These are phyloP conservation scores for Drosophila melanosoma DNA, from an alignment of 2,888 invertebrate species.

Conservation along the genomic window DNA sequence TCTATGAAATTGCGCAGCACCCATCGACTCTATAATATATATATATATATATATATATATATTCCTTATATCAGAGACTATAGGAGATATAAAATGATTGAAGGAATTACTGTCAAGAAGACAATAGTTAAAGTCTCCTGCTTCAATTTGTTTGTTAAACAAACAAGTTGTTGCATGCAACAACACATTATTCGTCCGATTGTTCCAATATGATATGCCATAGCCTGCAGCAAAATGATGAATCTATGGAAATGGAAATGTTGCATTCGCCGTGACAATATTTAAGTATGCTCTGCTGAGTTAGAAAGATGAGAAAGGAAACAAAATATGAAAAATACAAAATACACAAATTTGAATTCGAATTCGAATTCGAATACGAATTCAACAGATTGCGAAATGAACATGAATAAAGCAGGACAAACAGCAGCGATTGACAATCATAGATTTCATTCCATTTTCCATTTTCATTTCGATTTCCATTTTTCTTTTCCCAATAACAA, in stretches of 20 bases:
- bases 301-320: background rate
- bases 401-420: constrained; percentile 28
- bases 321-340: background rate
- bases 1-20: constrained; percentile 11
- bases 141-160: background rate
- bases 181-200: background rate
- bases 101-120: background rate
- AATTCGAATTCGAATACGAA: background rate
- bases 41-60: background rate
- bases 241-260: background rate
- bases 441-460: constrained; percentile 20
- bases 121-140: background rate
- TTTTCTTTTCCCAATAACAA: constrained; percentile 2
- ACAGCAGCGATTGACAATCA: constrained; percentile 37
- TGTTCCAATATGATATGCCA: background rate
- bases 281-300: background rate
- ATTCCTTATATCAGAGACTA: background rate
- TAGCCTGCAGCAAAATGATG: background rate
- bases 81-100: background rate
- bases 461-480: background rate
- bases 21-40: background rate
- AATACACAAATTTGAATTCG: background rate
- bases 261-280: background rate
- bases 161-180: background rate
- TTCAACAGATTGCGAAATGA: constrained; percentile 29